Conservation (phyloP, 2,888 invertebrate species). For the Abrostola tripartita region DNA sequence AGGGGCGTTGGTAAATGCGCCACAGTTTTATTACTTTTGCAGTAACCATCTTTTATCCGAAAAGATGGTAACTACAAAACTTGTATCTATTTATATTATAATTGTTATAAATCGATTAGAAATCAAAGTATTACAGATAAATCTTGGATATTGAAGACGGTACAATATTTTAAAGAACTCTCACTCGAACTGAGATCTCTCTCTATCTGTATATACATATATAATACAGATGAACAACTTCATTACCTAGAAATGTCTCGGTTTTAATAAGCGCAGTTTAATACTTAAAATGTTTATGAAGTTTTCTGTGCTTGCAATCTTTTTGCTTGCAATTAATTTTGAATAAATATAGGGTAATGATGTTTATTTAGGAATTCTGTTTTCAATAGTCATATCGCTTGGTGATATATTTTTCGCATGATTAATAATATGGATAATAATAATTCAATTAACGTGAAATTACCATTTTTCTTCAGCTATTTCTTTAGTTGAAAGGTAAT, state of each 20-base stretch:
- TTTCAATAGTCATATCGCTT: neutral
- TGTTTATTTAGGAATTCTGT: neutral
- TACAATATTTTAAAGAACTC: neutral
- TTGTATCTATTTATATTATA: too few relatives aligned
- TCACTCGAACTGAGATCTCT: neutral
- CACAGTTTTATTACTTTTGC: too few relatives aligned
- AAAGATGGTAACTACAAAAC: too few relatives aligned
- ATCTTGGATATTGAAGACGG: neutral
- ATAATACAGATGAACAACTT: conserved; percentile 27
- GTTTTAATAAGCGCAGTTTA: conserved; percentile 33
- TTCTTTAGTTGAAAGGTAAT: too few relatives aligned
- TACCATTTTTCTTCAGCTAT: too few relatives aligned
- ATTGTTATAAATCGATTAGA: too few relatives aligned
- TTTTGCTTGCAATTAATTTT: neutral
- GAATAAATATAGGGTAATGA: neutral
- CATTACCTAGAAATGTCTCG: conserved; percentile 25
- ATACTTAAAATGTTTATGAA: neutral
- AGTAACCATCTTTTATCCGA: too few relatives aligned
- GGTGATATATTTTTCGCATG: neutral
- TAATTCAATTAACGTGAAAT: too few relatives aligned
- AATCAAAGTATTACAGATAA: too few relatives aligned
- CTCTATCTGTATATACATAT: too few relatives aligned
- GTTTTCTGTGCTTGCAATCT: conserved; percentile 4
- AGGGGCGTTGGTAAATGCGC: too few relatives aligned
- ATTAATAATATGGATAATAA: too few relatives aligned